Evolutionary conservation across 2,113 vertebrate species (phyloP), one percentile per base, ranked within the genome.

Genomic region (Ancistrus triradiatus): DNA sequence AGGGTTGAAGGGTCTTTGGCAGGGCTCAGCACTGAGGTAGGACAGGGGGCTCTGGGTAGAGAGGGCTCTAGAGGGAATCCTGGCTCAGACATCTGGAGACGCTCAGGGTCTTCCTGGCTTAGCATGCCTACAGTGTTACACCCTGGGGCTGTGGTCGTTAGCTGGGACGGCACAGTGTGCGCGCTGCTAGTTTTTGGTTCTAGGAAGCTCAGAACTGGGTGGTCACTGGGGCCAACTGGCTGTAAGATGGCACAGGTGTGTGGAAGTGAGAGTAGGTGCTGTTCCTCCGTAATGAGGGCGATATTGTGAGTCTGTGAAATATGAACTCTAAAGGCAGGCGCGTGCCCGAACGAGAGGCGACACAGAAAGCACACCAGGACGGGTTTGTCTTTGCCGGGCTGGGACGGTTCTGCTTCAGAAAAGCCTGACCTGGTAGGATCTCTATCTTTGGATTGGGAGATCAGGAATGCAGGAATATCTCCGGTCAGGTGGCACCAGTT

Each of bases 401-500:
- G 86, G 81, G 88, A 87, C 73, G 89, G 87, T 87, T n/a, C 87
- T 77, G 91, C 90, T 81, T 87, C 90, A 87, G 90, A 91, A 50
- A 38, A 56, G 38, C 15, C 56, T 17, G 64, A 49, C 50, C 38
- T 31, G 53, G 65, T 37, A 55, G 56, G 43, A 85, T 92, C 85
- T 85, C 90, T 90, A 90, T 94, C 92, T 94, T 94, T 94, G 91
- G 92, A 91, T 90, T 92, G 89, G 70, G 88, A 89, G 81, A 91
- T 91, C 85, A 89, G 90, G 89, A 89, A 91, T 89, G 91, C 90
- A 84, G 88, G 90, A 81, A 90, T 86, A 24, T 93, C 91, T 62
- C 90, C 90, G 84, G 92, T 91, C 80, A 91, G 87, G 83, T 91
- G 91, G 90, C 90, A 89, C 88, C 90, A 90, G 89, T 88, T 88